These are phyloP conservation scores for Choristoneura rosaceana DNA, from an alignment of 2,888 invertebrate genomes.

Conservation along the genomic window DNA sequence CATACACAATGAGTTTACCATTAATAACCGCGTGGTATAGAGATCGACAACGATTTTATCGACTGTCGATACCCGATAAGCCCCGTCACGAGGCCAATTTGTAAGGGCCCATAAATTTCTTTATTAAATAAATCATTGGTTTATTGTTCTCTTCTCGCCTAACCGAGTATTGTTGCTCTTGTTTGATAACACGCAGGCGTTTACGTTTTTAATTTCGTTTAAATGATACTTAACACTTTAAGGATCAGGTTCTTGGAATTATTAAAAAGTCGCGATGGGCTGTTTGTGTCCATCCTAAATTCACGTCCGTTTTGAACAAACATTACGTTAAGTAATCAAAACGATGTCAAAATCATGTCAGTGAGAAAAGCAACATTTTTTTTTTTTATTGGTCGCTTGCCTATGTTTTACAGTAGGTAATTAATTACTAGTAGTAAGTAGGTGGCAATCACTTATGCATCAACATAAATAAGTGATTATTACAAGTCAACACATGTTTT, in stretches of 20 bases:
- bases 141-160: slow-evolving; percentile 83
- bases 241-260: not conserved
- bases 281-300: not conserved
- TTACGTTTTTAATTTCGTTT: slow-evolving; percentile 24
- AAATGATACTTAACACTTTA: slow-evolving; percentile 28
- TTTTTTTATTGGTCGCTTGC: too few relatives aligned
- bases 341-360: too few relatives aligned
- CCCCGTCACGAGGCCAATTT: slow-evolving; percentile 79
- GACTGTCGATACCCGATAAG: slow-evolving; percentile 75
- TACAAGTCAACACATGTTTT: too few relatives aligned
- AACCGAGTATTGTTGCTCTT: slow-evolving; percentile 65
- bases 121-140: slow-evolving; percentile 83
- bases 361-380: too few relatives aligned
- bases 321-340: too few relatives aligned
- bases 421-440: too few relatives aligned
- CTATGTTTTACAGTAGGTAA: too few relatives aligned
- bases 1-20: slow-evolving; percentile 70
- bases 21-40: slow-evolving; percentile 73
- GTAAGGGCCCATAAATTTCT: slow-evolving; percentile 81
- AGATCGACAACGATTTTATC: slow-evolving; percentile 76
- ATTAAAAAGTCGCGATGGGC: not conserved
- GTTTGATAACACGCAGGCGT: slow-evolving; percentile 48
- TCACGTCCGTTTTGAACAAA: not conserved
- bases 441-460: too few relatives aligned
- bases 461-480: too few relatives aligned